These are phyloP conservation scores for Helicoverpa assulta DNA, from an alignment of 2,888 invertebrate genomes.

Conservation along the genomic window DNA sequence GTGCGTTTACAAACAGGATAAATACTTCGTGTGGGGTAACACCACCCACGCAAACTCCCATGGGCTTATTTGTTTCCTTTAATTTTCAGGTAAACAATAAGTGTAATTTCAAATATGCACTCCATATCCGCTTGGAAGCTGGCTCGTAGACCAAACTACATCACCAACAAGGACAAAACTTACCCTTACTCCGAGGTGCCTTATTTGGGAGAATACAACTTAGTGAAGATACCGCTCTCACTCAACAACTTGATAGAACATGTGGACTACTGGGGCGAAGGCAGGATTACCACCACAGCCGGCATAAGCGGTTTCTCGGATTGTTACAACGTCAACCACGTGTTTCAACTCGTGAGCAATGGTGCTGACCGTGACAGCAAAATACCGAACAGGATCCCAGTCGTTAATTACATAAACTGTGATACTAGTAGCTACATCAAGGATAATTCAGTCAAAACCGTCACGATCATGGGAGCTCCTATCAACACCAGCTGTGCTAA, in stretches of 20 bases:
- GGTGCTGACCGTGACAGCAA: conserved; percentile 68
- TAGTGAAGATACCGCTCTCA: conserved; percentile 66
- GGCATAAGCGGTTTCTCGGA: conserved; percentile 67
- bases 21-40: neutral
- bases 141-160: conserved; percentile 67
- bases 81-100: conserved; percentile 21
- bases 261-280: conserved; percentile 78
- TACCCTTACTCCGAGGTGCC: conserved; percentile 76
- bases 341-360: conserved; percentile 70
- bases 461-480: conserved; percentile 73
- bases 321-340: conserved; percentile 74
- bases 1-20: neutral
- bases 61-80: neutral
- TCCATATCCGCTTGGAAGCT: conserved; percentile 44
- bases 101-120: conserved; percentile 34
- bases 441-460: conserved; percentile 65
- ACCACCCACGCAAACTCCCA: neutral
- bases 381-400: conserved; percentile 75
- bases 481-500: conserved; percentile 71
- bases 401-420: conserved; percentile 66
- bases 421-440: conserved; percentile 71
- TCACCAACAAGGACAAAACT: conserved; percentile 62
- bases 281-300: conserved; percentile 54
- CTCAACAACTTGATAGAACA: conserved; percentile 61
- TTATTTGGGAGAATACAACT: conserved; percentile 69